These are phyloP conservation scores for Gymnothorax reevesii DNA, from an alignment of 2,797 vertebrate species.

Conservation along the genomic window DNA sequence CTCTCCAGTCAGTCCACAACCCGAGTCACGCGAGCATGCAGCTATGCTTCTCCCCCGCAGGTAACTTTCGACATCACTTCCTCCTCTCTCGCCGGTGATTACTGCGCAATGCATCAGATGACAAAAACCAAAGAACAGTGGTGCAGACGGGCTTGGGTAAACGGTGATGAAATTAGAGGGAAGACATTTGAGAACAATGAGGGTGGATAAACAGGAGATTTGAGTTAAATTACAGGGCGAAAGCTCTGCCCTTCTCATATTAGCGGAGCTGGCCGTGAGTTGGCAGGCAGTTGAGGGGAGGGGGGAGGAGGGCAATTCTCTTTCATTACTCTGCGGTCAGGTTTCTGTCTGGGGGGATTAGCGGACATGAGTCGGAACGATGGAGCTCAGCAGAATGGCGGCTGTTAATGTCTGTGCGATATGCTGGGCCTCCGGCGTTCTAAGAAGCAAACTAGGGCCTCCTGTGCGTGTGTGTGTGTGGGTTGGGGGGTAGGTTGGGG, in stretches of 20 bases:
- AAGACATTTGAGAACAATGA: constrained; percentile 19
- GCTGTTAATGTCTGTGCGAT: constrained; percentile 23
- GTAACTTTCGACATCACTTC: constrained; percentile 5
- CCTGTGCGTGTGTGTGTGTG: constrained; percentile 26
- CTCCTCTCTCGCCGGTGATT: neutral
- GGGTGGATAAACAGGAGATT: constrained; percentile 6
- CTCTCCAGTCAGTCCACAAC: neutral
- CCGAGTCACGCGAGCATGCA: neutral
- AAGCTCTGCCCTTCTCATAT: neutral
- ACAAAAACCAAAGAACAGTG: neutral
- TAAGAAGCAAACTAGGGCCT: constrained; percentile 16
- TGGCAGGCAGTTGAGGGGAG: neutral
- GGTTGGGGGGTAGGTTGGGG: constrained; percentile 39
- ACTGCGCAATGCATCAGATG: neutral
- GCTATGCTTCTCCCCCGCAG: neutral
- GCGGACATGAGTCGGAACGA: constrained; percentile 42
- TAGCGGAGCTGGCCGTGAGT: neutral
- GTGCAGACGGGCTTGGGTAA: neutral
- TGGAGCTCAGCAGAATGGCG: constrained; percentile 24
- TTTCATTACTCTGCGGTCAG: constrained; percentile 65
- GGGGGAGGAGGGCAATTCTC: constrained; percentile 41
- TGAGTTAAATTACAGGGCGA: constrained; percentile 26
- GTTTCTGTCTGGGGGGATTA: constrained; percentile 70
- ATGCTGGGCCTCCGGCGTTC: constrained; percentile 15
- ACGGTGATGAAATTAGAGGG: constrained; percentile 17